Evolutionary conservation across 2,888 invertebrate genomes (phyloP).

Genomic region (Choreutis nemorana): DNA sequence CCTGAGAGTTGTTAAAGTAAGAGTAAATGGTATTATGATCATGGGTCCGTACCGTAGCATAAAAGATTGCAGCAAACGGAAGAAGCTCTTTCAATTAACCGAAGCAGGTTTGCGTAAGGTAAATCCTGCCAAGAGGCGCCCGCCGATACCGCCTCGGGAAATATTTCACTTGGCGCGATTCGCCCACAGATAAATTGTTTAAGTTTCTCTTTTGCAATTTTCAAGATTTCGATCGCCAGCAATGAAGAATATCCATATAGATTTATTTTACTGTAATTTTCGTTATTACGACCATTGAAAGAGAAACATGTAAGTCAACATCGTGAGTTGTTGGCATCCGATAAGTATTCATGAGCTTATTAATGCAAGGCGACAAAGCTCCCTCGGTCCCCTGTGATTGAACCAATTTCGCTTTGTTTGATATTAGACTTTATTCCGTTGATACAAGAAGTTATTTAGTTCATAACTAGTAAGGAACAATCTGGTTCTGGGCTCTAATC

Average conservation of each 20-base stretch:
- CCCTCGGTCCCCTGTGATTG: constrained; percentile 23
- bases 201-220: too few species aligned
- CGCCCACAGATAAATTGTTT: too few species aligned
- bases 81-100: constrained; percentile 62
- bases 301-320: constrained; percentile 3
- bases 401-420: too few species aligned
- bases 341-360: constrained; percentile 56
- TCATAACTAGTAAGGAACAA: too few species aligned
- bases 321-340: constrained; percentile 18
- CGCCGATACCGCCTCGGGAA: constrained; percentile 27
- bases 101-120: constrained; percentile 53
- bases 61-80: constrained; percentile 59
- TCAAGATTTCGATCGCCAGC: too few species aligned
- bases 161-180: constrained; percentile 25
- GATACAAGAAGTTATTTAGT: too few species aligned
- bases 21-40: too few species aligned
- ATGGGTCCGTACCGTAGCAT: constrained; percentile 34
- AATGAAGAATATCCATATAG: too few species aligned
- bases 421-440: too few species aligned
- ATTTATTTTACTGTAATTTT: neutral
- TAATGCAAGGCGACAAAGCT: constrained; percentile 34
- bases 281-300: too few species aligned
- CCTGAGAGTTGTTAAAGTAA: too few species aligned
- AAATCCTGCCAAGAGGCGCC: constrained; percentile 43
- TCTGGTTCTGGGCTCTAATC: too few species aligned